Base-by-base conservation (phyloP, 2,797 vertebrate genomes). In the Ara ararauna region DNA sequence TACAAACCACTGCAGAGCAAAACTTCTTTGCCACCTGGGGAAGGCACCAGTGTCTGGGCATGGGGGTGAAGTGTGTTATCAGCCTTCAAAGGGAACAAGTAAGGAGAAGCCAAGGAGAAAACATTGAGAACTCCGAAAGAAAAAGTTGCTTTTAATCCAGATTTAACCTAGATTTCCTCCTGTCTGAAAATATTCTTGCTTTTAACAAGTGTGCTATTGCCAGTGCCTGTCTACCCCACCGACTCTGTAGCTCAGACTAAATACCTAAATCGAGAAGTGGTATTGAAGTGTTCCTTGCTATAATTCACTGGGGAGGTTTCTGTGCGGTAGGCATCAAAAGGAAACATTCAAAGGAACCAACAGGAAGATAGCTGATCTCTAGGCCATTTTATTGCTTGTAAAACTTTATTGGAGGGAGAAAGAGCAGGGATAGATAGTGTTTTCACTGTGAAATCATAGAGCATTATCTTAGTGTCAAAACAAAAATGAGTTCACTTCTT, bases 401-500 rank as follows among this genome's bases (percentile, higher is more conserved):
- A 97, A 96, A 93, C 75, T 97, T 97, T 94, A 94, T 84, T 96
- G 93, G 92, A 75, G 79, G 70, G 10, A 70, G 85, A 78, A 76
- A 91, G 64, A 91, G 76, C 9, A 4, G 75, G 64, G 44, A 27
- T 34, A 95, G 88, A 93, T 94, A 87, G 91, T 78, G 54, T 75
- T 72, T 85, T 93, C 81, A 75, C 88, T 53, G 62, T 84, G 94
- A 95, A 97, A 93, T 95, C 88, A 90, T 45, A 78, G 61, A 92
- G 51, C 76, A 61, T 92, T 97, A 97, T 95, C 91, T 82, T 56
- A 24, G 78, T 93, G 94, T 96, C 91, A 93, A 94, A 95, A 85
- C 89, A 96, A 94, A 96, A 94, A 66, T 77, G 89, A 94, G 61
- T 76, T 92, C 81, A 62, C 71, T 70, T 94, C 95, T 97, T 74